Evolutionary conservation across 1,140 invertebrate species (phyloP), one percentile per base, ranked within the genome.

Genomic region (Zaprionus tsacasi): DNA sequence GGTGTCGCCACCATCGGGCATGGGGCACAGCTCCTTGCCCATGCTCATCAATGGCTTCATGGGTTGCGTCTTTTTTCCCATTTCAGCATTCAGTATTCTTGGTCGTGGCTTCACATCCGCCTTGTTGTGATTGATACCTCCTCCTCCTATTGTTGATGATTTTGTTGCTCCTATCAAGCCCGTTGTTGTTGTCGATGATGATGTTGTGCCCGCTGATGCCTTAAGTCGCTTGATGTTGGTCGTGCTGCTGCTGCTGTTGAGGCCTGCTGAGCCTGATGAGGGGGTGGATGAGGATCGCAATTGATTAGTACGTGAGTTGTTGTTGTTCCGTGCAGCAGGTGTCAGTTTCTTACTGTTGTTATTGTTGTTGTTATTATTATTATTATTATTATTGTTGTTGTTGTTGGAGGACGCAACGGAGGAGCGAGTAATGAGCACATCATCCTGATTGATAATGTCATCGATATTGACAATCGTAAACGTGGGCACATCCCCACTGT

Each of bases 381-480:
- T 12, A 63, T 43, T 12, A 35, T 25, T 27, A 55, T 38, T 67
- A 30, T 36, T n/a, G 27, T 57, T 12, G 58, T 43, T 12, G 35
- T 17, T 27, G 64, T 38, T 67, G 40, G 40, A 45, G 40, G 40
- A 45, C 7, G 40, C n/a, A 45, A 15, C n/a, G n/a, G 70, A 71
- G 43, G 80, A 45, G n/a, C 88, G 79, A 3, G 77, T 70, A 36
- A 92, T 92, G 6, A 91, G 78, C 17, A 91, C 86, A 76, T 92
- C 91, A 17, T 91, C 91, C 67, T 92, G 91, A 48, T 92, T 92
- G 15, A 92, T 92, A 52, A 92, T 92, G 60, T 92, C 91, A 59
- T 91, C 81, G 10, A 92, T 92, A 50, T 92, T 92, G 8, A 92
- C 91, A 48, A 92, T 92, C 21, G 91, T 92, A 61, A 92, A 92